A percentile compares a stretch with the other conserved stretches of the same genome.
These are phyloP conservation scores for Eumacrocentrus americanus DNA, from an alignment of 2,888 invertebrate species.

Conservation along the genomic window DNA sequence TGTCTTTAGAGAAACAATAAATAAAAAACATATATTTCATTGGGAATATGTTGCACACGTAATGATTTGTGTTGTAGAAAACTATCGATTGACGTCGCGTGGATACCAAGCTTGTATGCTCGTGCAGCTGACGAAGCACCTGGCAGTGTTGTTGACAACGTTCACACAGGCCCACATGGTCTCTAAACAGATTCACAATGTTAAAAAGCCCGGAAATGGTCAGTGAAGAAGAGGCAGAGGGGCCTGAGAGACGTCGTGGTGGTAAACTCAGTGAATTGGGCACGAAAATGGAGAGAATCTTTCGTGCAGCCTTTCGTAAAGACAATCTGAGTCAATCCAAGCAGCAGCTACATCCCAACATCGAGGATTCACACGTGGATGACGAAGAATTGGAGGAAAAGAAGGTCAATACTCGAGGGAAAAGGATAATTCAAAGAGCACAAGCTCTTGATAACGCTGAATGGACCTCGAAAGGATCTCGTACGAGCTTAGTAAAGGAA, in stretches of 20 bases:
- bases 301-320: slow-evolving; percentile 24
- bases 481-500: slow-evolving; percentile 5
- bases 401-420: neutral
- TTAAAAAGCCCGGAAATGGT: slow-evolving; percentile 2
- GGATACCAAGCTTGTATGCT: slow-evolving; percentile 6
- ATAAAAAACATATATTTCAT: neutral
- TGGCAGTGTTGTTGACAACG: slow-evolving; percentile 6
- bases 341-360: slow-evolving; percentile 10
- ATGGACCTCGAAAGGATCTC: slow-evolving; percentile 20
- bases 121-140: slow-evolving; percentile 16
- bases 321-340: slow-evolving; percentile 14
- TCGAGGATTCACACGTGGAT: neutral
- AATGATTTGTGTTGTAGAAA: slow-evolving; percentile 1
- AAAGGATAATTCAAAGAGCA: slow-evolving; percentile 16
- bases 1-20: too few species aligned
- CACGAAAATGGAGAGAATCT: slow-evolving; percentile 20
- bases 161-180: neutral
- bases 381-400: neutral
- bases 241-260: neutral
- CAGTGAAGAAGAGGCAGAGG: slow-evolving; percentile 9
- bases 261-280: slow-evolving; percentile 17
- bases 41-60: too few species aligned
- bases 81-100: slow-evolving; percentile 25
- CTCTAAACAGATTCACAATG: slow-evolving; percentile 3
- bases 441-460: slow-evolving; percentile 21